Conservation (phyloP, 2,888 invertebrate species). For the Drosophila helvetica region DNA sequence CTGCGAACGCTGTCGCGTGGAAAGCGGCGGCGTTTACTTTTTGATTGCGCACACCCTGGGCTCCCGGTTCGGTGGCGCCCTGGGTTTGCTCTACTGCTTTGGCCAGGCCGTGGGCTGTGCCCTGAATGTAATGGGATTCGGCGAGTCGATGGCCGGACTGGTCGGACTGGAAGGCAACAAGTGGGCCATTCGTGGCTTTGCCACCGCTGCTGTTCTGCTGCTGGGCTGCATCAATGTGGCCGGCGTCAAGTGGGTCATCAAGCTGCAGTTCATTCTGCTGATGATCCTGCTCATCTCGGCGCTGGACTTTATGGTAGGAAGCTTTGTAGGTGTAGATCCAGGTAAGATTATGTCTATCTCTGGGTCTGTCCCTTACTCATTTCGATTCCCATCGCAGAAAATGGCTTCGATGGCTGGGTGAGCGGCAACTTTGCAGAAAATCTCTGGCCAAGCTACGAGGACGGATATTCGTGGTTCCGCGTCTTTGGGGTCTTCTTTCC, state of each 20-base stretch:
- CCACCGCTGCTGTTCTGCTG: constrained; percentile 92
- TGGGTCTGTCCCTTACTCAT: not conserved
- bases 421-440: constrained; percentile 91
- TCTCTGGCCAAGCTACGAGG: constrained; percentile 90
- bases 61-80: constrained; percentile 95
- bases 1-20: constrained; percentile 96
- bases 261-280: constrained; percentile 95
- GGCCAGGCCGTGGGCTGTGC: constrained; percentile 98
- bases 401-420: constrained; percentile 94
- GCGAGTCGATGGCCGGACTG: constrained; percentile 96
- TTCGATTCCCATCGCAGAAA: constrained; percentile 84
- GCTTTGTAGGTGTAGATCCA: constrained; percentile 90
- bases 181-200: constrained; percentile 95
- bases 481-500: constrained; percentile 99
- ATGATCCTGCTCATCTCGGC: constrained; percentile 94
- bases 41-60: constrained; percentile 97
- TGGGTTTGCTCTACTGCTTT: constrained; percentile 97
- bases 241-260: constrained; percentile 99
- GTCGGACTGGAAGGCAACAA: constrained; percentile 88
- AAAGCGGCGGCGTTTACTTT: constrained; percentile 99
- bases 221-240: constrained; percentile 96
- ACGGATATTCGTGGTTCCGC: constrained; percentile 95
- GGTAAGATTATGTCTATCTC: constrained; percentile 84
- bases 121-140: constrained; percentile 96
- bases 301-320: constrained; percentile 96